These are phyloP conservation scores for Chymomyza procnemis DNA, from an alignment of 2,888 invertebrate species.

Conservation along the genomic window DNA sequence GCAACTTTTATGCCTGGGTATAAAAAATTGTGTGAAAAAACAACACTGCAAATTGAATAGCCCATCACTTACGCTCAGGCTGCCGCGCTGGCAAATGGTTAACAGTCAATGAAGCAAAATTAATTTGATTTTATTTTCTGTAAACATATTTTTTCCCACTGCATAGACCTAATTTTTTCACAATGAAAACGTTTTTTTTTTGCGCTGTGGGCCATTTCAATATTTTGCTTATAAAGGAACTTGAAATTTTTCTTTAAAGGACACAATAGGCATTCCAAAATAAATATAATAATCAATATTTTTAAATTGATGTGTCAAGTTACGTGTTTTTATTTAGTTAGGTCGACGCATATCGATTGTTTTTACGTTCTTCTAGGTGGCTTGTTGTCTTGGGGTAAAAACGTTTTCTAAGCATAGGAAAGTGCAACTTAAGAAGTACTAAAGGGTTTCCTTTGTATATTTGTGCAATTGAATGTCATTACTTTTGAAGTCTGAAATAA, in stretches of 20 bases:
- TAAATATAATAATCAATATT: background rate
- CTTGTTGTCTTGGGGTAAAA: too few species aligned
- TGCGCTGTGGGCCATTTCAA: background rate
- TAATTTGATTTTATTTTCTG: slow-evolving; percentile 65
- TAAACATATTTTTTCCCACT: background rate
- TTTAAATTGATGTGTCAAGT: background rate
- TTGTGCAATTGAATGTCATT: too few species aligned
- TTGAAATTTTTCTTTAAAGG: background rate
- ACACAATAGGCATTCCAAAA: background rate
- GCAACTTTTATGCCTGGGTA: background rate
- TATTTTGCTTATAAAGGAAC: background rate
- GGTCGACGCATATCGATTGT: too few species aligned
- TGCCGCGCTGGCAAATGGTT: slow-evolving; percentile 42
- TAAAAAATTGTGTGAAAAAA: background rate
- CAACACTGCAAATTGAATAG: background rate
- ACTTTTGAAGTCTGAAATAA: too few species aligned
- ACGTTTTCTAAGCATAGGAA: too few species aligned
- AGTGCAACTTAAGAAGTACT: too few species aligned
- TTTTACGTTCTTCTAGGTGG: too few species aligned
- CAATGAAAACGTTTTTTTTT: background rate
- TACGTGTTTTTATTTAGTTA: too few species aligned
- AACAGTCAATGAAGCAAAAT: slow-evolving; percentile 67
- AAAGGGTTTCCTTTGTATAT: too few species aligned
- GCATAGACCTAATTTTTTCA: background rate
- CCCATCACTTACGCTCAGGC: background rate